Conservation (phyloP, 1,140 invertebrate species). For the Leptinotarsa undecemlineata region DNA sequence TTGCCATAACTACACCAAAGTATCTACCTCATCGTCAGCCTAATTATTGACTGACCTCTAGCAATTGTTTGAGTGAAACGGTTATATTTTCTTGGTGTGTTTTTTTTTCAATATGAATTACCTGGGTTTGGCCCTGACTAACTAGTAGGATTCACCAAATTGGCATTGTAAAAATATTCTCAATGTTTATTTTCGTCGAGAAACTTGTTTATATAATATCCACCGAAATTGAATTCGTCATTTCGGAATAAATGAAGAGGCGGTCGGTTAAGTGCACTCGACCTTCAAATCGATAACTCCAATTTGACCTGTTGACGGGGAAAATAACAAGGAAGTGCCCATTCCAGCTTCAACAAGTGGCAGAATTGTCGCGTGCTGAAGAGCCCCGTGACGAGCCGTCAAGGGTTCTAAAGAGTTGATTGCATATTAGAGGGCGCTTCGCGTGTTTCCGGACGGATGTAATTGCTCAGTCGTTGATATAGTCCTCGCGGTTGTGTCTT, state of each 20-base stretch:
- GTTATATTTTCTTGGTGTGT: too few species aligned
- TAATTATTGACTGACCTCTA: too few species aligned
- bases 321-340: conserved; percentile 10
- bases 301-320: conserved; percentile 1
- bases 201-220: too few species aligned
- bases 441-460: conserved; percentile 2
- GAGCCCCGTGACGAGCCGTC: conserved; percentile 24
- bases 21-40: too few species aligned
- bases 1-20: too few species aligned
- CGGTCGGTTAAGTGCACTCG: neutral
- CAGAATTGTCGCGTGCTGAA: conserved; percentile 30
- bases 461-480: neutral
- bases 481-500: neutral
- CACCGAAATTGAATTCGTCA: neutral
- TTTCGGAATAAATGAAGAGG: neutral
- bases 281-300: neutral
- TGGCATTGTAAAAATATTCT: too few species aligned
- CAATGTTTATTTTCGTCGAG: too few species aligned
- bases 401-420: conserved; percentile 27
- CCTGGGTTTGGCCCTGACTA: too few species aligned
- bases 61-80: too few species aligned
- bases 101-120: too few species aligned
- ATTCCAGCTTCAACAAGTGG: conserved; percentile 21
- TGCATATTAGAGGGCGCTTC: conserved; percentile 28
- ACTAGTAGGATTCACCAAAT: too few species aligned